These are phyloP conservation scores for Scaptomyza hsui DNA, from an alignment of 1,140 invertebrate genomes.

Conservation along the genomic window DNA sequence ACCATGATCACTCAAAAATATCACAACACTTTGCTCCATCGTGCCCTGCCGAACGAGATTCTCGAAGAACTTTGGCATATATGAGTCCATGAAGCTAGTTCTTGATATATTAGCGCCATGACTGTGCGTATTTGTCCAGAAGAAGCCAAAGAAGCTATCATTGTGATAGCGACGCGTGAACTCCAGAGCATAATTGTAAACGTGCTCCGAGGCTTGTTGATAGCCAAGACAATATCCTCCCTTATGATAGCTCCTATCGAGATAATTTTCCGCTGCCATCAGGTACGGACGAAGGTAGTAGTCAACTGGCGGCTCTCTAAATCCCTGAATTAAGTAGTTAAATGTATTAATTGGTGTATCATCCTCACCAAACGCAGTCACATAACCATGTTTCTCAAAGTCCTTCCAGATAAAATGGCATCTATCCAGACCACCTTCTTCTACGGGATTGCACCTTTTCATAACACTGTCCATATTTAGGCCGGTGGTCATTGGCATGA, in stretches of 20 bases:
- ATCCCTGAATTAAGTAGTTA: constrained; percentile 91
- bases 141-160: constrained; percentile 89
- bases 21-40: constrained; percentile 88
- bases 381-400: constrained; percentile 88
- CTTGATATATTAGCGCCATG: constrained; percentile 89
- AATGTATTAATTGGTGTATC: constrained; percentile 89
- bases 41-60: constrained; percentile 85
- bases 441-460: constrained; percentile 84
- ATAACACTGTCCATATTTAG: constrained; percentile 84
- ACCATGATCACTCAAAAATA: constrained; percentile 96
- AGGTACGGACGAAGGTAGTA: constrained; percentile 92
- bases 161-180: constrained; percentile 85
- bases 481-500: constrained; percentile 90
- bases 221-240: constrained; percentile 85
- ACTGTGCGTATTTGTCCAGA: constrained; percentile 90
- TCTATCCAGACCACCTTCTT: constrained; percentile 84
- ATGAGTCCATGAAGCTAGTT: constrained; percentile 87
- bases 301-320: constrained; percentile 90
- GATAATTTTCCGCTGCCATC: constrained; percentile 86
- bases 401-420: constrained; percentile 92
- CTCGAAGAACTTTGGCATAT: constrained; percentile 85
- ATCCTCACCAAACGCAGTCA: constrained; percentile 92
- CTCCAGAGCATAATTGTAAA: constrained; percentile 85
- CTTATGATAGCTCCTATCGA: constrained; percentile 80
- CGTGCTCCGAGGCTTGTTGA: constrained; percentile 85